Base-by-base conservation (phyloP, 2,797 vertebrate genomes). In the Etheostoma perlongum region DNA sequence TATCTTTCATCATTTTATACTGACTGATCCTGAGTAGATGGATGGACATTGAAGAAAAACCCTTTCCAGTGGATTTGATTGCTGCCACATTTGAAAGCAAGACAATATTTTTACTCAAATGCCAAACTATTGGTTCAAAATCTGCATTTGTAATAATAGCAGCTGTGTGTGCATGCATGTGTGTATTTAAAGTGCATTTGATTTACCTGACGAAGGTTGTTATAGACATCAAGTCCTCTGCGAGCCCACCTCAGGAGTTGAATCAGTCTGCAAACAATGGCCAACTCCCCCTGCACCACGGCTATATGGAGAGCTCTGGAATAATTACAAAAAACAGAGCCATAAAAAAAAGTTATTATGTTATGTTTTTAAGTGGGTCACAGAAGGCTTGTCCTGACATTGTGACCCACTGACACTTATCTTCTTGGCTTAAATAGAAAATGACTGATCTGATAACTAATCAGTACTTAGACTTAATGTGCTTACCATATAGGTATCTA, bases 251-350 rank as follows among this genome's bases (percentile, higher is more conserved):
- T 74, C 75, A 97, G 93, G 51, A 96, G 93, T 1, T 61, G 42
- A 62, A 96, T 93, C 13, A 97, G 89, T 23, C 73, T 89, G 40
- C 44, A 62, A 42, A 96, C 94, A 0, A 93, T 40, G 0, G 7
- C 13, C 27, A 92, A 55, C 42, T 96, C 89, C 13, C 88, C 95
- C 82, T 97, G 93, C 47, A 94, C 97, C 86, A 98, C 96, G 0
- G 97, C 97, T 36, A 98, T 97, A 81, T 98, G 97, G 58, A 98
- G 95, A 55, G 97, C 92, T 83, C 97, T 97, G 91, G 7, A 90
- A 90, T 1, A 15, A 65, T 84, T 47, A 78, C 23, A 78, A 33
- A 65, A 74, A 33, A 85, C 47, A 78, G 46, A 72, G 36, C 62
- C 6, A 86, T 36, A 79, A 76, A 0, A 0, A 36, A n/a, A n/a